Conservation (phyloP, 1,140 invertebrate species). For the Scylla paramamosain region DNA sequence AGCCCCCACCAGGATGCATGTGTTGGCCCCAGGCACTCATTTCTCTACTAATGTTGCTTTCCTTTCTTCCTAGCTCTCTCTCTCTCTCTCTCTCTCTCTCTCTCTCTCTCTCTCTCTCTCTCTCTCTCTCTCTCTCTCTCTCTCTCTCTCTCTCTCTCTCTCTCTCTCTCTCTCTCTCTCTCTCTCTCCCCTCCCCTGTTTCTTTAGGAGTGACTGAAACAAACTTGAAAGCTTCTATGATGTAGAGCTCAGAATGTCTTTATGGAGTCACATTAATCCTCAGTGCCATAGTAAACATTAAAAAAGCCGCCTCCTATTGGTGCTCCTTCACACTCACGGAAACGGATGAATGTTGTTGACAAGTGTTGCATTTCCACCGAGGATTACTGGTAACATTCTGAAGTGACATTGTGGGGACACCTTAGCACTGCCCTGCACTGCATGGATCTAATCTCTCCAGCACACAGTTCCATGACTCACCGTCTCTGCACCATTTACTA, state of each 20-base stretch:
- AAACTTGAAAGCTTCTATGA: background rate
- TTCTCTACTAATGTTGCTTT: background rate
- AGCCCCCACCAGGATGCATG: slow-evolving; percentile 36
- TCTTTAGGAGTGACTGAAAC: background rate
- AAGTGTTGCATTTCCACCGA: background rate
- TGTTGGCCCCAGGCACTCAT: background rate
- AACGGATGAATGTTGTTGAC: background rate
- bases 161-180: background rate
- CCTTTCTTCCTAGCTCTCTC: background rate
- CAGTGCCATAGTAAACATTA: background rate
- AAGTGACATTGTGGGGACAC: background rate
- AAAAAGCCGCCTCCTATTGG: background rate
- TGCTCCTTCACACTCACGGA: no score
- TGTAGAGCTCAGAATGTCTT: background rate
- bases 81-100: slow-evolving; percentile 31
- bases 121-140: slow-evolving; percentile 28
- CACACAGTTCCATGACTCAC: background rate
- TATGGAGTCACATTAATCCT: background rate
- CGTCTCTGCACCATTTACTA: background rate
- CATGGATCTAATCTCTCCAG: background rate
- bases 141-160: background rate
- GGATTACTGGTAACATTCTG: background rate
- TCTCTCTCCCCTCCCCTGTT: background rate
- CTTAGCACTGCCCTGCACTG: background rate
- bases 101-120: slow-evolving; percentile 35